Conservation (phyloP, 1,140 invertebrate species). For the Drosophila nasuta region DNA sequence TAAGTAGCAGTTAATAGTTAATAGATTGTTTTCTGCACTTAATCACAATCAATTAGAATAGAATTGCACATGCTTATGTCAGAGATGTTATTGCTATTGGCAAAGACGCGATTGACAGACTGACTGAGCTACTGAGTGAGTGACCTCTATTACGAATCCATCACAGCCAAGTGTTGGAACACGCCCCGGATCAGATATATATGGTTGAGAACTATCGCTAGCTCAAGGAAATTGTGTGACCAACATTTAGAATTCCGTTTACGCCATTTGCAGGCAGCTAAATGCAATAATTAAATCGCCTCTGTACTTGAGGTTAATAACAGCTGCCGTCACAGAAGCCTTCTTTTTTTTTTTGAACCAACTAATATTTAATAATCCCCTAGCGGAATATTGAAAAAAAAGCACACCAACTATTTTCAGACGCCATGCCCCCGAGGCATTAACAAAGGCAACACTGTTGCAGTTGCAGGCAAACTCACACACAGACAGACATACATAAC, state of each 20-base stretch:
- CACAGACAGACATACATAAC: too few relatives aligned
- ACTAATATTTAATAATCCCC: constrained; percentile 76
- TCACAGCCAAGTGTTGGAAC: neutral
- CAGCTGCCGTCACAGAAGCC: constrained; percentile 73
- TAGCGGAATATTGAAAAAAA: constrained; percentile 34
- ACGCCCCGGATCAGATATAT: constrained; percentile 14
- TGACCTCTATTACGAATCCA: constrained; percentile 32
- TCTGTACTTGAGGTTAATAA: constrained; percentile 52
- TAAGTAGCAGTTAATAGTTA: constrained; percentile 22
- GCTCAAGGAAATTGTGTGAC: constrained; percentile 11
- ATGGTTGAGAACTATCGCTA: neutral
- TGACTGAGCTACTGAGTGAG: neutral
- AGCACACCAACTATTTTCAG: constrained; percentile 46
- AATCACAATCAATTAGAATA: constrained; percentile 29
- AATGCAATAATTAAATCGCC: constrained; percentile 69
- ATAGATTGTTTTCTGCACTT: constrained; percentile 19
- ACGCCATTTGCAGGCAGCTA: constrained; percentile 12
- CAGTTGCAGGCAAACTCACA: constrained; percentile 31
- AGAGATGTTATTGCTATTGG: constrained; percentile 10
- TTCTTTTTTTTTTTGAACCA: constrained; percentile 47
- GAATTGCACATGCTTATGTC: constrained; percentile 21
- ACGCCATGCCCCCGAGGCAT: constrained; percentile 43
- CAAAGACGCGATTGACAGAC: neutral
- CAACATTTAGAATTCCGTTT: constrained; percentile 26
- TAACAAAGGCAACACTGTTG: constrained; percentile 32